A percentile compares a stretch with the other conserved stretches of the same genome.
These are phyloP conservation scores for Rhabdomys pumilio DNA, from an alignment of 2,797 vertebrate species.

Conservation along the genomic window DNA sequence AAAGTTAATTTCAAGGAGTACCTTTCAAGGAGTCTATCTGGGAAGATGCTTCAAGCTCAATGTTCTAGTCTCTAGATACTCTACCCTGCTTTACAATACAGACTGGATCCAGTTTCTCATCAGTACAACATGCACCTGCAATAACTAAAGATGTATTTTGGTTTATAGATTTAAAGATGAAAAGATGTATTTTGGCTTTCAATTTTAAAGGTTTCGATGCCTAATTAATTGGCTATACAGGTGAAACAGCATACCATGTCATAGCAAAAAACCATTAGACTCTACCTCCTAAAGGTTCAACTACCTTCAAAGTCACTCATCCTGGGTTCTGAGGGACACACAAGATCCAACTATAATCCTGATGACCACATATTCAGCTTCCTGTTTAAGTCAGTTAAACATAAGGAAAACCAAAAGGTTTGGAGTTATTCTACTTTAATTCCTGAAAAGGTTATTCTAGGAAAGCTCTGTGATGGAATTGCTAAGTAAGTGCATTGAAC, in stretches of 20 bases:
- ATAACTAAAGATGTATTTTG: background rate
- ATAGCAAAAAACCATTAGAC: background rate
- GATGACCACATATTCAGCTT: background rate
- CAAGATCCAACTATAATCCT: background rate
- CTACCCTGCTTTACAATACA: background rate
- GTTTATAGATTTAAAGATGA: background rate
- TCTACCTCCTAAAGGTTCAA: background rate
- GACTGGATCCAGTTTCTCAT: background rate
- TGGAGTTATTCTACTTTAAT: background rate
- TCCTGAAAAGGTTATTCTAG: background rate
- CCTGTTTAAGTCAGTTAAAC: constrained; percentile 34
- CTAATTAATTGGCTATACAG: background rate
- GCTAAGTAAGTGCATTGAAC: constrained; percentile 9
- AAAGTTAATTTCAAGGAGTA: background rate
- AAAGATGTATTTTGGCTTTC: background rate
- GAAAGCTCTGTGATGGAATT: background rate
- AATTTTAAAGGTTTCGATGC: background rate
- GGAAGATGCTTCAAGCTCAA: background rate
- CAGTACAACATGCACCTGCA: no score
- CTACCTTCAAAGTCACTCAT: background rate
- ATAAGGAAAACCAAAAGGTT: constrained; percentile 30
- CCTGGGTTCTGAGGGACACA: background rate
- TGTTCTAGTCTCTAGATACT: background rate
- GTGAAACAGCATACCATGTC: background rate
- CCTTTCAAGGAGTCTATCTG: background rate